Base-by-base conservation (phyloP, 2,113 vertebrate genomes). In the Octodon degus region DNA sequence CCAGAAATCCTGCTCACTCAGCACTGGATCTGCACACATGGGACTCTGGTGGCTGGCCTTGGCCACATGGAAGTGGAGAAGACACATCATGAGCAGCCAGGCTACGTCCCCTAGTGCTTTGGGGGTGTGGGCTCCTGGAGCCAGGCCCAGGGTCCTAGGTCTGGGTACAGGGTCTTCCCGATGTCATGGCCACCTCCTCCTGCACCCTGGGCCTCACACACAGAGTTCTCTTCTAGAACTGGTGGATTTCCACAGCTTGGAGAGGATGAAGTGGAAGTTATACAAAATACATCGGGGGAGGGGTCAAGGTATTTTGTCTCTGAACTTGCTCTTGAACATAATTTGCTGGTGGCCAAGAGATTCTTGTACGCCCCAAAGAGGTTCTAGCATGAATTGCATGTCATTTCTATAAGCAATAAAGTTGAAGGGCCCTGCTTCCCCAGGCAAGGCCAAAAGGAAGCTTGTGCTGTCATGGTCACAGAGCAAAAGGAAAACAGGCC, bases 391-490 rank as follows among this genome's bases (percentile, higher is more conserved):
- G 0, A 4, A 72, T 47, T 20, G 30, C 25, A 11, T 13, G 0
- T 8, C 32, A 30, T 40, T 70, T 68, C 79, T 72, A 17, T 32
- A 63, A 22, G 24, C 32, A 37, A 27, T 37, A 47, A 14, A 53
- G 37, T 24, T 0, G 12, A n/a, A n/a, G 27, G 24, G 16, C 34
- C n/a, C n/a, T 22, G 5, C 30, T 90, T 90, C 58, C 77, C 53
- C 10, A 2, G 50, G 50, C 9, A 53, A n/a, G 53, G 11, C 40
- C 25, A 1, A 67, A 14, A 20, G 13, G 10, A 1, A 43, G 50
- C 1, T 1, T 50, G 27, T 30, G 16, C 65, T 58, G 1, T 58
- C 17, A 1, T 2, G 0, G 0, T 30, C 20, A 6, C 12, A 12
- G 68, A 60, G 32, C 14, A 90, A 19, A 50, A 70, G 34, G 55